Evolutionary conservation across 2,888 invertebrate species (phyloP).

Genomic region (Polyommatus iphigenia): DNA sequence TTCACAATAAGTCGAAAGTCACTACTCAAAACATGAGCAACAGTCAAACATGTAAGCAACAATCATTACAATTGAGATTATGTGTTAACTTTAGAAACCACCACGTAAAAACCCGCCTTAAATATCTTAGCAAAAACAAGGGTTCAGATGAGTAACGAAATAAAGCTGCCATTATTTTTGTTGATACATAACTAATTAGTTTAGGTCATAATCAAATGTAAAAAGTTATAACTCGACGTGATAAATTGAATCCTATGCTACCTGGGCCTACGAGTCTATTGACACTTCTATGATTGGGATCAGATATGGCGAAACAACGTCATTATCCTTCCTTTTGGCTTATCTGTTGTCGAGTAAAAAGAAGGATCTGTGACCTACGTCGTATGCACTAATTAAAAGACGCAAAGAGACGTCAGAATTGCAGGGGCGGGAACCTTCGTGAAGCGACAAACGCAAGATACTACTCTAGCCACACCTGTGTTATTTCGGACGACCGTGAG

Average conservation of each 20-base stretch:
- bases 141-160: background rate
- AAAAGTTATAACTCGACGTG: no score
- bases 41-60: background rate
- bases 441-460: conserved; percentile 36
- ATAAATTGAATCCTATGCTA: no score
- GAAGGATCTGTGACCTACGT: background rate
- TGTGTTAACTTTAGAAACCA: background rate
- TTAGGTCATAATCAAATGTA: background rate
- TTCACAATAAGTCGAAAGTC: background rate
- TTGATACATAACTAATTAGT: background rate
- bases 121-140: background rate
- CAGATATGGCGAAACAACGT: no score
- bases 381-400: background rate
- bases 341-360: background rate
- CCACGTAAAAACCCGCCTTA: background rate
- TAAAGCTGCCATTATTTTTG: background rate
- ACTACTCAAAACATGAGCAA: background rate
- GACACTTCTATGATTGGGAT: no score
- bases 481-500: conserved; percentile 73
- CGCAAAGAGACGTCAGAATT: background rate
- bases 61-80: background rate
- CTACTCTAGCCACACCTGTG: conserved; percentile 51
- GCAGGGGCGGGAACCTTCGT: conserved; percentile 34
- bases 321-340: background rate
- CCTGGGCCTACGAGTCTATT: no score